These are phyloP conservation scores for Drosophila gunungcola DNA, from an alignment of 1,140 invertebrate species.

Conservation along the genomic window DNA sequence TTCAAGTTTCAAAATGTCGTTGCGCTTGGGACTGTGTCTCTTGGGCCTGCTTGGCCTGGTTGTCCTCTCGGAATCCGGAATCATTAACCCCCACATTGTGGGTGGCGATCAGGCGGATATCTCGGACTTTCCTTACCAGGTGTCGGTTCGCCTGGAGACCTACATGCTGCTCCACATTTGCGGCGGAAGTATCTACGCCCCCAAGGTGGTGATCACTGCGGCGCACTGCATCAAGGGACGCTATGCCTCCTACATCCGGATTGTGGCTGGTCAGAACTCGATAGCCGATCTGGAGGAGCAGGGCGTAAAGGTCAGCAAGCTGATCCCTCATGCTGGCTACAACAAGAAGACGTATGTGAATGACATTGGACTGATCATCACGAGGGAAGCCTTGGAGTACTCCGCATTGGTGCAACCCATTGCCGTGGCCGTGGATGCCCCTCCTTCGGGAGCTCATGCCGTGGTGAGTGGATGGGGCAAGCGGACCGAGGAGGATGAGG, in stretches of 20 bases:
- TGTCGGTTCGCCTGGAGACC: constrained; percentile 68
- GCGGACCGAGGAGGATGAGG: constrained; percentile 54
- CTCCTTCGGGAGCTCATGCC: constrained; percentile 61
- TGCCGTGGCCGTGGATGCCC: constrained; percentile 46
- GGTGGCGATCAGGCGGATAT: constrained; percentile 61
- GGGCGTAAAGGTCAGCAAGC: constrained; percentile 65
- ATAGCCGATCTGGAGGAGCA: constrained; percentile 69
- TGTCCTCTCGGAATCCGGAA: constrained; percentile 32
- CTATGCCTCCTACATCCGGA: constrained; percentile 63
- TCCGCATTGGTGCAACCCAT: constrained; percentile 63
- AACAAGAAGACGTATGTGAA: constrained; percentile 69
- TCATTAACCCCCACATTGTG: constrained; percentile 57
- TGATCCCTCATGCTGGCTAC: constrained; percentile 65
- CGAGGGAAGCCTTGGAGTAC: constrained; percentile 53
- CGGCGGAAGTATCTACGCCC: constrained; percentile 85
- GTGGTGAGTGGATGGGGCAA: constrained; percentile 85
- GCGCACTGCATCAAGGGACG: constrained; percentile 86
- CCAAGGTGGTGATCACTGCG: constrained; percentile 86
- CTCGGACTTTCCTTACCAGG: constrained; percentile 61
- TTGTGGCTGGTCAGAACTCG: constrained; percentile 67
- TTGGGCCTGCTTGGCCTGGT: constrained; percentile 35
- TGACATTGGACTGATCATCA: constrained; percentile 79
- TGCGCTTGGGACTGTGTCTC: constrained; percentile 40
- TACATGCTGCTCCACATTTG: constrained; percentile 73
- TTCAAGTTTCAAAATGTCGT: constrained; percentile 35